A percentile compares a stretch with the other conserved stretches of the same genome.
Evolutionary conservation across 1,140 invertebrate genomes (phyloP).

Genomic region (Drosophila subobscura): DNA sequence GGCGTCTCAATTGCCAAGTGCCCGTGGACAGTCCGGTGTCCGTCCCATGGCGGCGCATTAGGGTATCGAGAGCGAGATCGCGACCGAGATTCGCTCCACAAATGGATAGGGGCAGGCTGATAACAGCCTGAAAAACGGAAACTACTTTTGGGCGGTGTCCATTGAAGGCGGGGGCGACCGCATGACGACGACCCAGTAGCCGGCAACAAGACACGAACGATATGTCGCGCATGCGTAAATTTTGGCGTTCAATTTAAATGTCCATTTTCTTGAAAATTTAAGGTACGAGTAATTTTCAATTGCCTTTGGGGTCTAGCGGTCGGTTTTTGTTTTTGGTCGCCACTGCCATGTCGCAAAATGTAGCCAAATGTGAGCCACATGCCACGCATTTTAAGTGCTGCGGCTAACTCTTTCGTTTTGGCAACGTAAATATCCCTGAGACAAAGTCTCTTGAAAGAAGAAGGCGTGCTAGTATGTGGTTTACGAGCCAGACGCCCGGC

Average conservation of each 20-base stretch:
- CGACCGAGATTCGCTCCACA: constrained; percentile 38
- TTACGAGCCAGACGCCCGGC: neutral
- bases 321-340: constrained; percentile 34
- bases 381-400: constrained; percentile 70
- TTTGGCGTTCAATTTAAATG: constrained; percentile 58
- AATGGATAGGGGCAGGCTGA: constrained; percentile 21
- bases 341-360: constrained; percentile 62
- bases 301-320: constrained; percentile 35
- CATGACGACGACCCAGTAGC: constrained; percentile 3
- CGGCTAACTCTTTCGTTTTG: constrained; percentile 35
- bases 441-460: constrained; percentile 7
- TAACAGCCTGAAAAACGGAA: constrained; percentile 15
- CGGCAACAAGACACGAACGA: constrained; percentile 27
- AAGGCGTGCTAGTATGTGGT: constrained; percentile 15
- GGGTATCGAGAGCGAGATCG: constrained; percentile 7
- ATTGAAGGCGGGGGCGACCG: constrained; percentile 31
- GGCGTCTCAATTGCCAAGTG: constrained; percentile 58
- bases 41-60: constrained; percentile 20
- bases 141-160: constrained; percentile 2
- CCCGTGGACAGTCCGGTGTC: neutral
- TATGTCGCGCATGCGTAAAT: constrained; percentile 60
- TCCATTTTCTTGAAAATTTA: constrained; percentile 71
- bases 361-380: constrained; percentile 63
- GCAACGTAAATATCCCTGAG: constrained; percentile 58
- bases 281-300: constrained; percentile 75